These are phyloP conservation scores for Sturmia bella DNA, from an alignment of 2,888 invertebrate genomes.

Conservation along the genomic window DNA sequence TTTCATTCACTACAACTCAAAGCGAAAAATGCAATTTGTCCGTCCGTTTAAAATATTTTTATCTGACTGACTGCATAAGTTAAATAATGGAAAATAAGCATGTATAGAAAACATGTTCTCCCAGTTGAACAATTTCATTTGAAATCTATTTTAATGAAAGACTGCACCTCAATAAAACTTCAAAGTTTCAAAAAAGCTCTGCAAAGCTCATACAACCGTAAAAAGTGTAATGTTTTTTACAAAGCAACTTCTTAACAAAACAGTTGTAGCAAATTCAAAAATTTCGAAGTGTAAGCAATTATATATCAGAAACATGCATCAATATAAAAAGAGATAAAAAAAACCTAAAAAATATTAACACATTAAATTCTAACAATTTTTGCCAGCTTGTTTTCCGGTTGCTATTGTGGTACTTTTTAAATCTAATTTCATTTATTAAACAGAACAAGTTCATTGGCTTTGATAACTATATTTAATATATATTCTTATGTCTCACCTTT, in stretches of 20 bases:
- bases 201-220: slow-evolving; percentile 44
- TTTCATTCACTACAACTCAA: slow-evolving; percentile 1
- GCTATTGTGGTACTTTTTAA: too few species aligned
- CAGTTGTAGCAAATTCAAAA: slow-evolving; percentile 22
- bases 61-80: slow-evolving; percentile 42
- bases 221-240: slow-evolving; percentile 26
- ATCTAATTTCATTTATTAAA: too few species aligned
- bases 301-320: not conserved
- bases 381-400: too few species aligned
- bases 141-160: slow-evolving; percentile 57
- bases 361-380: slow-evolving; percentile 41
- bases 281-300: slow-evolving; percentile 5
- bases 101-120: slow-evolving; percentile 45
- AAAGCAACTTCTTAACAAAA: slow-evolving; percentile 20
- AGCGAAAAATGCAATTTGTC: slow-evolving; percentile 22
- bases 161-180: slow-evolving; percentile 59
- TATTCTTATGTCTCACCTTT: too few species aligned
- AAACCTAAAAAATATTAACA: slow-evolving; percentile 12
- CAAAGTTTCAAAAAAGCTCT: slow-evolving; percentile 44
- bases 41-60: slow-evolving; percentile 8
- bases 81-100: slow-evolving; percentile 40
- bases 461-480: too few species aligned
- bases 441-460: too few species aligned
- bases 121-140: slow-evolving; percentile 59
- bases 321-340: not conserved